Evolutionary conservation across 2,888 invertebrate genomes (phyloP).

Genomic region (Dioctria linearis): DNA sequence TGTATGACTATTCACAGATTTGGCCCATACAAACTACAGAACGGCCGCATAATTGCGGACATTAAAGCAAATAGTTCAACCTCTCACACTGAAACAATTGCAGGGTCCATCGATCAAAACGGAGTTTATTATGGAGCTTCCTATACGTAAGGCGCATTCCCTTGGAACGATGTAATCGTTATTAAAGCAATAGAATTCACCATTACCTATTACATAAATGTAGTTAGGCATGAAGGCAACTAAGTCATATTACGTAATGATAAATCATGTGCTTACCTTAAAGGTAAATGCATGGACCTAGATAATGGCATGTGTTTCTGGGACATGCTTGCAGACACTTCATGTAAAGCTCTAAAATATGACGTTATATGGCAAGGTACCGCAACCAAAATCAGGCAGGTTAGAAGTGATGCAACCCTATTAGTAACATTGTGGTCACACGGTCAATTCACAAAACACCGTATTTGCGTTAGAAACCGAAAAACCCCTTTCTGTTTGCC

Average conservation of each 20-base stretch:
- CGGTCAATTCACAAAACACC: background rate
- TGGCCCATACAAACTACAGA: background rate
- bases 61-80: no score
- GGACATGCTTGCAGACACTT: background rate
- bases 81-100: background rate
- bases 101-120: background rate
- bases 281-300: background rate
- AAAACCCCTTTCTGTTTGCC: background rate
- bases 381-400: background rate
- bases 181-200: background rate
- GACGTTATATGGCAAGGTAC: background rate
- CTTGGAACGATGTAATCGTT: background rate
- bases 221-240: background rate
- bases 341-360: background rate
- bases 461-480: background rate
- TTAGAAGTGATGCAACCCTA: no score
- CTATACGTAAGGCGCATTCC: background rate
- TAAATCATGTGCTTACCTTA: background rate
- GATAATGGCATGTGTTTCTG: background rate
- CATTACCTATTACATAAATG: background rate
- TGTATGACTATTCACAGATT: background rate
- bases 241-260: background rate
- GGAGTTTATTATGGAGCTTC: background rate
- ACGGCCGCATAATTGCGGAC: background rate
- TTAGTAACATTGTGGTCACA: no score